Conservation (phyloP, 2,888 invertebrate species). For the Shargacucullia verbasci region DNA sequence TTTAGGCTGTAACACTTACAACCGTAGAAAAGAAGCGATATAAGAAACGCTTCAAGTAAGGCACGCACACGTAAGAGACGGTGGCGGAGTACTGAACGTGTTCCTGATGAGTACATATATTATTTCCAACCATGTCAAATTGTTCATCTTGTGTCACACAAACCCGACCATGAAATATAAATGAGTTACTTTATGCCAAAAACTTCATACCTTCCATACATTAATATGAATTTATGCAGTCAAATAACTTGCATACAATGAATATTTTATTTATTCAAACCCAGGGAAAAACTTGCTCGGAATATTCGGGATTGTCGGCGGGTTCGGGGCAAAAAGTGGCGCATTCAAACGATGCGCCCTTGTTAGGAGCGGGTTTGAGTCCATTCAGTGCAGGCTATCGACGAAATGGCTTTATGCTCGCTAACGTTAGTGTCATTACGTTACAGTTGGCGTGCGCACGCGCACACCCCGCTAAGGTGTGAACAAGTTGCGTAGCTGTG, state of each 20-base stretch:
- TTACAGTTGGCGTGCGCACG: slow-evolving; percentile 39
- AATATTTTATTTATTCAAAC: slow-evolving; percentile 83
- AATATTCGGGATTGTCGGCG: slow-evolving; percentile 52
- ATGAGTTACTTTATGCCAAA: slow-evolving; percentile 51
- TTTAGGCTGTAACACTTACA: not conserved
- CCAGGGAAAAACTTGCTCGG: slow-evolving; percentile 66
- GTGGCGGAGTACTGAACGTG: no score
- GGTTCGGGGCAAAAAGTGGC: slow-evolving; percentile 66
- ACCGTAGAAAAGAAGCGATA: no score
- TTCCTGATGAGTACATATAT: not conserved
- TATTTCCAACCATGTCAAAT: slow-evolving; percentile 20
- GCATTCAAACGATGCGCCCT: slow-evolving; percentile 69
- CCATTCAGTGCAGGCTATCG: slow-evolving; percentile 38
- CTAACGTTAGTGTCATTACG: slow-evolving; percentile 33
- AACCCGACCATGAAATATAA: slow-evolving; percentile 38
- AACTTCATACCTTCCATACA: slow-evolving; percentile 50
- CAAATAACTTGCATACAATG: slow-evolving; percentile 67
- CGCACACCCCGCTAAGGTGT: slow-evolving; percentile 23
- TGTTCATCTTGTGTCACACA: slow-evolving; percentile 19
- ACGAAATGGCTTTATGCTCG: slow-evolving; percentile 54
- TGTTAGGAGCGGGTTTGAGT: slow-evolving; percentile 50
- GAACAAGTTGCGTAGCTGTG: slow-evolving; percentile 20
- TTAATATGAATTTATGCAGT: slow-evolving; percentile 57
- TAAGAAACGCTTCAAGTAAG: not conserved
- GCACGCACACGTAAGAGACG: not conserved